Percentiles rank a stretch among this genome's conserved stretches.
phyloP scores from a whole-genome alignment of 1,140 invertebrate genomes.

The Pogonomyrmex barbatus region DNA sequence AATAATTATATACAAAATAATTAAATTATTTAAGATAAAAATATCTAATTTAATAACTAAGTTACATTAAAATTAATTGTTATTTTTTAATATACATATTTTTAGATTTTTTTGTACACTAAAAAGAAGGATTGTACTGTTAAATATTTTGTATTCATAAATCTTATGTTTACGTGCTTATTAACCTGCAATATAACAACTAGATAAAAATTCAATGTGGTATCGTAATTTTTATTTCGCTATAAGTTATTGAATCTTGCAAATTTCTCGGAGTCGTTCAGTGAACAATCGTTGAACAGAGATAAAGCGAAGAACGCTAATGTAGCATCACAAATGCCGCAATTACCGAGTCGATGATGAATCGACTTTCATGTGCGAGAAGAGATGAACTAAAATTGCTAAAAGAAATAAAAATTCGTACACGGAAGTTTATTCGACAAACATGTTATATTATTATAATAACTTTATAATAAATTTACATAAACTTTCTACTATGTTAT shows the following conservation, averaged over 20 bases:
- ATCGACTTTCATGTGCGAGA: constrained; percentile 33
- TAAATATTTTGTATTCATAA: no score
- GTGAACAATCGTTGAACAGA: constrained; percentile 23
- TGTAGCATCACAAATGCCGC: constrained; percentile 38
- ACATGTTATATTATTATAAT: background rate
- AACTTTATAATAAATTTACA: background rate
- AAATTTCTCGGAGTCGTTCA: constrained; percentile 18
- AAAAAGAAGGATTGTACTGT: no score
- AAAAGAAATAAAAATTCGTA: constrained; percentile 10
- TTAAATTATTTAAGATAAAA: background rate
- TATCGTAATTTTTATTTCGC: background rate
- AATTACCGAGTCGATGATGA: constrained; percentile 47
- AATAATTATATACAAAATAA: background rate
- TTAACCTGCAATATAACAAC: background rate
- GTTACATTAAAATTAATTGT: no score
- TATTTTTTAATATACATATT: no score
- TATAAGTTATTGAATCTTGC: constrained; percentile 31
- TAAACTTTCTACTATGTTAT: background rate
- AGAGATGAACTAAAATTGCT: constrained; percentile 7
- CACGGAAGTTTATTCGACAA: constrained; percentile 14
- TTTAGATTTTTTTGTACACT: background rate
- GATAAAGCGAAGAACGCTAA: constrained; percentile 25
- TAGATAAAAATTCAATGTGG: background rate
- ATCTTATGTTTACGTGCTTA: no score
- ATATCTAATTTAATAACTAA: background rate